Conservation (phyloP, 2,888 invertebrate species). For the Epistrophe eligans region DNA sequence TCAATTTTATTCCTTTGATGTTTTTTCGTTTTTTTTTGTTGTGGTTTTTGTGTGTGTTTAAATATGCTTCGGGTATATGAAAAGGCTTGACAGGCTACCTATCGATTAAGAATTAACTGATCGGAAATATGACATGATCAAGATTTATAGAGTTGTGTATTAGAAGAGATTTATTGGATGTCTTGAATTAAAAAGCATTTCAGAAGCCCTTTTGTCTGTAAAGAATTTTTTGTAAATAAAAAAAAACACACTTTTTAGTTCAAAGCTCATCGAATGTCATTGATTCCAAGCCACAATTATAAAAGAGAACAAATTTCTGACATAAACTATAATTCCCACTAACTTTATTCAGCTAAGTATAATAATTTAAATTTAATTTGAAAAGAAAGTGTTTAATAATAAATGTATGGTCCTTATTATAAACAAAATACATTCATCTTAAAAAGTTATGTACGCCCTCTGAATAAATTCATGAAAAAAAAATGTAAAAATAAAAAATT, state of each 20-base stretch:
- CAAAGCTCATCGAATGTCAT: not conserved
- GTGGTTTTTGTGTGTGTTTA: not conserved
- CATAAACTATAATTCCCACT: too few species aligned
- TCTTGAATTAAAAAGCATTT: not conserved
- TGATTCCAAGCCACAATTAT: too few species aligned
- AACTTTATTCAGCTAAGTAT: not conserved
- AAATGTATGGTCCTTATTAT: not conserved
- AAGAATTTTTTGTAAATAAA: not conserved
- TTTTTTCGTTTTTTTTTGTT: not conserved
- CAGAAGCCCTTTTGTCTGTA: not conserved
- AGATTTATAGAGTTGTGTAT: not conserved
- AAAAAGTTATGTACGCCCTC: not conserved
- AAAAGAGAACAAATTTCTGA: too few species aligned
- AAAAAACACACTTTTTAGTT: not conserved
- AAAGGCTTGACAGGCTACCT: not conserved
- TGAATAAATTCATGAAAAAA: conserved; percentile 14
- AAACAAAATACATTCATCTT: not conserved
- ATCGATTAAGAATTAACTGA: conserved; percentile 10
- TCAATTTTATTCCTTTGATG: not conserved
- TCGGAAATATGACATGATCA: not conserved
- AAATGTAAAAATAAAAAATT: not conserved
- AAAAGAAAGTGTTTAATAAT: not conserved
- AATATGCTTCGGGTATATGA: not conserved
- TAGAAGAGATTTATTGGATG: not conserved
- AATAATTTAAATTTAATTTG: not conserved